phyloP scores from a whole-genome alignment of 2,888 invertebrate species.

The Antheraea yamamai region DNA sequence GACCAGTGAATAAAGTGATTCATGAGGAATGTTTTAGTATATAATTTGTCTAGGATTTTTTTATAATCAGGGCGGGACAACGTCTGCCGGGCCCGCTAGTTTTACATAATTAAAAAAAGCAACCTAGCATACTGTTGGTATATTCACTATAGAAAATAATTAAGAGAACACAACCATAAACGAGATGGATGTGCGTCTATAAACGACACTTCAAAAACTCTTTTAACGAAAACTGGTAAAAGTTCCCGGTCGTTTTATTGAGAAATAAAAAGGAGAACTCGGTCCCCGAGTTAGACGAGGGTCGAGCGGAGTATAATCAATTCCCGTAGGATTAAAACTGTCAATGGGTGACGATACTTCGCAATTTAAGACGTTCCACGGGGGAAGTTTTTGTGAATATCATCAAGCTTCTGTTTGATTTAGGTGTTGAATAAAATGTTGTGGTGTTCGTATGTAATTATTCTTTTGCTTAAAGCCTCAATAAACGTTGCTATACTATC shows the following conservation, averaged over 20 bases:
- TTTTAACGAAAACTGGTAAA: slow-evolving; percentile 29
- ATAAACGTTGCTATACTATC: neutral
- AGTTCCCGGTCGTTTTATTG: slow-evolving; percentile 42
- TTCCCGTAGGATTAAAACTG: slow-evolving; percentile 41
- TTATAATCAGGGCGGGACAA: too few relatives aligned
- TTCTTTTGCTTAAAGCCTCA: neutral
- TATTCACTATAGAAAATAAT: neutral
- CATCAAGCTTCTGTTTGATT: neutral
- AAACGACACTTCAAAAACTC: slow-evolving; percentile 39
- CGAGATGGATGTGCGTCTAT: slow-evolving; percentile 15
- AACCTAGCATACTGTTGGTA: neutral
- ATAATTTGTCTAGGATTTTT: too few relatives aligned
- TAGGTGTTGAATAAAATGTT: neutral
- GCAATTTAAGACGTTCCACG: slow-evolving; percentile 30
- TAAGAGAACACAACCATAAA: neutral
- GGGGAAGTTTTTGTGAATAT: slow-evolving; percentile 5
- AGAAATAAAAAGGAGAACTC: slow-evolving; percentile 48
- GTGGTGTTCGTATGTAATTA: neutral
- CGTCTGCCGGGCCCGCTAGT: too few relatives aligned
- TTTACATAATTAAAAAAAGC: too few relatives aligned
- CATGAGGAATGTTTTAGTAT: too few relatives aligned
- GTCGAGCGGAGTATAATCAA: slow-evolving; percentile 44
- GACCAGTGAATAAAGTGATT: too few relatives aligned
- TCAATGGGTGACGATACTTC: slow-evolving; percentile 35
- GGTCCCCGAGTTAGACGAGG: slow-evolving; percentile 37